These are phyloP conservation scores for Dromius quadrimaculatus DNA, from an alignment of 2,888 invertebrate species.

Conservation along the genomic window DNA sequence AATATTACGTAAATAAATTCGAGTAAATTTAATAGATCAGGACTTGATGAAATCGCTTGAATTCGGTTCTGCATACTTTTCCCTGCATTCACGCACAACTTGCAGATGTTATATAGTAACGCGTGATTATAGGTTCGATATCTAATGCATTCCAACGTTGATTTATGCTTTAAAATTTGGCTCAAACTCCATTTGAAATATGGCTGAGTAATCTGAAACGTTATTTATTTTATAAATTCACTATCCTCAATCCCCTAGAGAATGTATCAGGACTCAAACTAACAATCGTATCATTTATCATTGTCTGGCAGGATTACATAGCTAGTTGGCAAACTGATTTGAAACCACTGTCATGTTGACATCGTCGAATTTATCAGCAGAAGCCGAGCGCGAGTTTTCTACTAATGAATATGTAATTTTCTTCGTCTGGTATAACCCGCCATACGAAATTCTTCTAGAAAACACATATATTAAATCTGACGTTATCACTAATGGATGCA, in stretches of 20 bases:
- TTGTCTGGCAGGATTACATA: conserved; percentile 27
- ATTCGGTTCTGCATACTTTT: too few species aligned
- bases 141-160: background rate
- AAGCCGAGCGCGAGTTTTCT: conserved; percentile 19
- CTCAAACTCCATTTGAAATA: conserved; percentile 11
- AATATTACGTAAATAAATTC: too few species aligned
- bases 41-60: too few species aligned
- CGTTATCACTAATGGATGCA: conserved; percentile 44
- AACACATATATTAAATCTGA: conserved; percentile 46
- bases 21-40: too few species aligned
- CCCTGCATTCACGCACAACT: too few species aligned
- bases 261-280: conserved; percentile 17
- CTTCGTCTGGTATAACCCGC: conserved; percentile 10
- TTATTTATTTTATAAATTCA: conserved; percentile 27
- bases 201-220: conserved; percentile 5
- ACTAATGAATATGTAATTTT: conserved; percentile 44
- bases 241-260: background rate
- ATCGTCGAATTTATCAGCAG: conserved; percentile 31
- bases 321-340: conserved; percentile 39
- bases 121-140: background rate
- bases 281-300: conserved; percentile 34
- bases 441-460: conserved; percentile 33
- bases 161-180: background rate
- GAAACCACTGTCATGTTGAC: conserved; percentile 43
- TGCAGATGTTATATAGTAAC: background rate